Percentiles rank a stretch among this genome's conserved stretches.
Evolutionary conservation across 2,888 invertebrate species (phyloP).

Genomic region (Tinea pellionella): DNA sequence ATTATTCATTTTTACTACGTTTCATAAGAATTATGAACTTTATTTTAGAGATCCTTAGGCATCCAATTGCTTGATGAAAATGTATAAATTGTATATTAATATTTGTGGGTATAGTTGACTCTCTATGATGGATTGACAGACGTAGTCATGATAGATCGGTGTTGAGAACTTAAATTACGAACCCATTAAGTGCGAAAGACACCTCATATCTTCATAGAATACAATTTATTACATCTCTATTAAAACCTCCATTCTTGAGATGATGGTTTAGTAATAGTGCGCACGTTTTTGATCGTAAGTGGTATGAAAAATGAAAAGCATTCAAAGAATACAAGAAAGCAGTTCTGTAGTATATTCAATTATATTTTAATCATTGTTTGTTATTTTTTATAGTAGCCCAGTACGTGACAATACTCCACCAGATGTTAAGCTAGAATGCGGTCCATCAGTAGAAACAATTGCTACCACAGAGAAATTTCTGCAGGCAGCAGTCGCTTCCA

Average conservation of each 20-base stretch:
- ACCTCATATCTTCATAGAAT: constrained; percentile 11
- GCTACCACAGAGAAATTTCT: too few relatives aligned
- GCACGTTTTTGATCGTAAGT: neutral
- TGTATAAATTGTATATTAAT: neutral
- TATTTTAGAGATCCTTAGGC: neutral
- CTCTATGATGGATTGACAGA: constrained; percentile 10
- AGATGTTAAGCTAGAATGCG: too few relatives aligned
- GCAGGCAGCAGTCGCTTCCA: too few relatives aligned
- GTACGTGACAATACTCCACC: too few relatives aligned
- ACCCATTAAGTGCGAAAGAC: constrained; percentile 11
- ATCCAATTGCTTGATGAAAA: neutral
- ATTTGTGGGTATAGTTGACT: neutral
- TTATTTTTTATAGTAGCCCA: too few relatives aligned
- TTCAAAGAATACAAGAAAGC: too few relatives aligned
- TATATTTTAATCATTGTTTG: too few relatives aligned
- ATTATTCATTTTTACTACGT: neutral
- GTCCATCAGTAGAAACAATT: too few relatives aligned
- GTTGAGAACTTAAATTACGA: constrained; percentile 13
- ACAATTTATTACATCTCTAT: constrained; percentile 12
- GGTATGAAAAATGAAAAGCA: neutral
- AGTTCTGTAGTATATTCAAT: too few relatives aligned
- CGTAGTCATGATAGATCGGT: constrained; percentile 6
- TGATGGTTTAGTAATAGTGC: neutral
- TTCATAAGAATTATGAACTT: neutral
- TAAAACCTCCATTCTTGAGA: neutral